Evolutionary conservation across 2,888 invertebrate genomes (phyloP).

Genomic region (Tineola bisselliella): DNA sequence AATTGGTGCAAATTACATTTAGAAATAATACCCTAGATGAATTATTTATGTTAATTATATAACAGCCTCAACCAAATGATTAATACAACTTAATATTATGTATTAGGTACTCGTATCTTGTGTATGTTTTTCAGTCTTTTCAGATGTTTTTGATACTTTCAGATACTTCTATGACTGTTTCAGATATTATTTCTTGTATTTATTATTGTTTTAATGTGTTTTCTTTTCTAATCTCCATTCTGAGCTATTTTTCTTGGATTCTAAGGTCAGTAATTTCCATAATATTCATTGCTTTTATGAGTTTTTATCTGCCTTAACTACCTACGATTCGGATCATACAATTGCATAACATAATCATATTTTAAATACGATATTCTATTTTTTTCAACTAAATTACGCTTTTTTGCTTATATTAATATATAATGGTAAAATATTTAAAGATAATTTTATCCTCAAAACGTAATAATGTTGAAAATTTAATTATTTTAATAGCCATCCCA

Average conservation of each 20-base stretch:
- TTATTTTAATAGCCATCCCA: background rate
- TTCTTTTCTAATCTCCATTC: background rate
- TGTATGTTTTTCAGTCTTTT: background rate
- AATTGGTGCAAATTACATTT: too few relatives aligned
- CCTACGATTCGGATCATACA: background rate
- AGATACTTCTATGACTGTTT: background rate
- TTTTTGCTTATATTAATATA: background rate
- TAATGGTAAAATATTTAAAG: background rate
- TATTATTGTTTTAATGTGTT: background rate
- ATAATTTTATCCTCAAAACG: background rate
- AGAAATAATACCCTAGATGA: too few relatives aligned
- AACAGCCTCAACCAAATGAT: background rate
- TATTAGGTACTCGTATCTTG: background rate
- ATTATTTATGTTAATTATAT: too few relatives aligned
- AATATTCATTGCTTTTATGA: background rate
- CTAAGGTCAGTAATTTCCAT: background rate
- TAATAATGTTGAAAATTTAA: background rate
- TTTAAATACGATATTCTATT: background rate
- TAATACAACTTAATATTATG: background rate
- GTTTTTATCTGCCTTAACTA: background rate
- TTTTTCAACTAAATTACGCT: background rate
- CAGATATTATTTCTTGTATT: background rate
- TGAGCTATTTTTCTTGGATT: constrained; percentile 1
- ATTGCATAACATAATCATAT: too few relatives aligned
- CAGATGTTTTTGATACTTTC: background rate